Base-by-base conservation (phyloP, 2,113 vertebrate species). In the Panurus biarmicus region DNA sequence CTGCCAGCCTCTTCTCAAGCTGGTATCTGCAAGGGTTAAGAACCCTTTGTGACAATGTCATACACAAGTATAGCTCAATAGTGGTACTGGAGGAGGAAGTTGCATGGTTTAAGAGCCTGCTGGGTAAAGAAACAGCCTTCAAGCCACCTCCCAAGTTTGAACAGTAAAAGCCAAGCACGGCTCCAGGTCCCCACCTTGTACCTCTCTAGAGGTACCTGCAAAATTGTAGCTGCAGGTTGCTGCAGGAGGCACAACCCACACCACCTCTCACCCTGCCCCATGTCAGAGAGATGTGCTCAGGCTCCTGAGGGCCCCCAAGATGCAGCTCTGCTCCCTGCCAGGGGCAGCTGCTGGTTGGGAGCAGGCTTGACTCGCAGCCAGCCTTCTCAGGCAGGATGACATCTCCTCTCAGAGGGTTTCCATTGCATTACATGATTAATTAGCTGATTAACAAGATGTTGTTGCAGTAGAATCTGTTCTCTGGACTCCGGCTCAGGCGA, bases 381-480 rank as follows among this genome's bases (percentile, higher is more conserved):
- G 57, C 73, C 76, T 77, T 35, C 47, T 28, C 1, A 2, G 51
- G 51, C 60, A 77, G 24, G 57, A 74, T 78, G 73, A 67, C 7
- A 7, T 51, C 61, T 86, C 51, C 65, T 72, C 20, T 28, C 53
- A 2, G 1, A 72, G 85, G 87, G 70, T 79, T 95, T 91, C 90
- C 83, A 45, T 82, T 89, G 67, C 66, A 3, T 85, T 96, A 95
- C 92, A 87, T 91, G 90, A 94, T 95, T 96, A 95, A 95, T 96
- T 94, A 96, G 93, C 93, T 91, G 95, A 96, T 96, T 94, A 96
- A 95, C 93, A 96, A 89, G 81, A 83, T 93, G 62, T 53, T 89
- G 78, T 56, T 89, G 78, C 45, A 56, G 78, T 79, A 85, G 85
- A 96, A 96, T 94, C 92, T 85, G 74, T 87, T 91, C 93, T 94